phyloP scores from a whole-genome alignment of 1,140 invertebrate species.

The Drosophila mayri region DNA sequence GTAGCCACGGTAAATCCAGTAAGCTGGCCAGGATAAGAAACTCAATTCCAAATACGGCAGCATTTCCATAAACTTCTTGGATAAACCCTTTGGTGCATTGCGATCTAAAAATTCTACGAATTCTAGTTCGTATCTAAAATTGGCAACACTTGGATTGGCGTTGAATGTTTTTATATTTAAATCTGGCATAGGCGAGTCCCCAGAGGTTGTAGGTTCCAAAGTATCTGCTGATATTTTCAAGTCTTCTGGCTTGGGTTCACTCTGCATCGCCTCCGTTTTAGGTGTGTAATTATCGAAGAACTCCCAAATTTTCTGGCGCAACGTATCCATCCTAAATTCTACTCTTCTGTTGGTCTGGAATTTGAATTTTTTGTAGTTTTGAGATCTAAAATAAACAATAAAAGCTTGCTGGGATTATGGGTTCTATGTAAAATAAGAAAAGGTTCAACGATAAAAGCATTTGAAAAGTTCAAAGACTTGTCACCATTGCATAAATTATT shows the following conservation, averaged over 20 bases:
- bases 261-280: neutral
- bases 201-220: slow-evolving; percentile 2
- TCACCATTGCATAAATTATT: slow-evolving; percentile 59
- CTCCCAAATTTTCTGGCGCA: slow-evolving; percentile 13
- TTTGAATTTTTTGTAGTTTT: neutral
- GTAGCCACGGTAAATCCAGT: slow-evolving; percentile 66
- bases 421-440: neutral
- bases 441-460: slow-evolving; percentile 36
- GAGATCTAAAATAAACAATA: slow-evolving; percentile 13
- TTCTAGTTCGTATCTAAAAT: slow-evolving; percentile 45
- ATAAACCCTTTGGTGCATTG: slow-evolving; percentile 59
- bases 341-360: slow-evolving; percentile 2
- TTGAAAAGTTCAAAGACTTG: slow-evolving; percentile 59
- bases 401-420: slow-evolving; percentile 25
- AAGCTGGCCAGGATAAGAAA: slow-evolving; percentile 68
- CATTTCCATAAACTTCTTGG: slow-evolving; percentile 48
- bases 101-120: slow-evolving; percentile 59
- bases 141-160: too few species aligned
- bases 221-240: neutral
- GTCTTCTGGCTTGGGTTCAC: neutral
- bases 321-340: slow-evolving; percentile 11
- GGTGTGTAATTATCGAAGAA: neutral
- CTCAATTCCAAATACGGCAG: slow-evolving; percentile 58
- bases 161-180: neutral
- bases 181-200: neutral